Evolutionary conservation across 1,140 invertebrate genomes (phyloP).

Genomic region (Drosophila paulistorum): DNA sequence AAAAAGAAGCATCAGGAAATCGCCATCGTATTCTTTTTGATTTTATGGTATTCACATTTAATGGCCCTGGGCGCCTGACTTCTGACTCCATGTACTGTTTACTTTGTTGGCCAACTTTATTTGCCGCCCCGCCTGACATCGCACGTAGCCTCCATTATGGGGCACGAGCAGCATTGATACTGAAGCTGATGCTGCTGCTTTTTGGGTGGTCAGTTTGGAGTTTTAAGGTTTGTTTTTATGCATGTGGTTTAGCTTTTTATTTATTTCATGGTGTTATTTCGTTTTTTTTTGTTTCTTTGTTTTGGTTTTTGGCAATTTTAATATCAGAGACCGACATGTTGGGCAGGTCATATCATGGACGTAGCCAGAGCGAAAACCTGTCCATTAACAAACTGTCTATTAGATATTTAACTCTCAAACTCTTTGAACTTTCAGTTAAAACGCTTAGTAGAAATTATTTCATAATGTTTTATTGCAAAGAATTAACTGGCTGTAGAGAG

Average conservation of each 20-base stretch:
- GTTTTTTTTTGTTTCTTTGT: not conserved
- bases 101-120: slow-evolving; percentile 63
- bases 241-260: slow-evolving; percentile 42
- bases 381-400: too few species aligned
- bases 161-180: slow-evolving; percentile 14
- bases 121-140: slow-evolving; percentile 48
- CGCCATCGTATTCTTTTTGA: slow-evolving; percentile 29
- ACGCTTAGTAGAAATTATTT: too few species aligned
- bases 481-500: too few species aligned
- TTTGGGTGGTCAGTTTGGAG: slow-evolving; percentile 62
- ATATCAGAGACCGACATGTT: slow-evolving; percentile 46
- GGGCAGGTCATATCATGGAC: slow-evolving; percentile 26
- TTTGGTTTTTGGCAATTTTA: slow-evolving; percentile 32
- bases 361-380: not conserved
- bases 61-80: slow-evolving; percentile 32
- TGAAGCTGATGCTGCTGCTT: not conserved
- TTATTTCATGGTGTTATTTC: slow-evolving; percentile 15
- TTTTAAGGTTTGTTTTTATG: slow-evolving; percentile 66
- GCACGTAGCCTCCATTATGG: slow-evolving; percentile 54
- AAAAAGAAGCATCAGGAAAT: slow-evolving; percentile 31
- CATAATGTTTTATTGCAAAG: too few species aligned
- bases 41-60: slow-evolving; percentile 61
- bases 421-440: too few species aligned
- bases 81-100: slow-evolving; percentile 37
- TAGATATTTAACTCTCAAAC: too few species aligned